Percentiles rank a stretch among this genome's conserved stretches.
Conservation (phyloP, 2,888 invertebrate species). For the Thecocarcelia acutangulata region DNA sequence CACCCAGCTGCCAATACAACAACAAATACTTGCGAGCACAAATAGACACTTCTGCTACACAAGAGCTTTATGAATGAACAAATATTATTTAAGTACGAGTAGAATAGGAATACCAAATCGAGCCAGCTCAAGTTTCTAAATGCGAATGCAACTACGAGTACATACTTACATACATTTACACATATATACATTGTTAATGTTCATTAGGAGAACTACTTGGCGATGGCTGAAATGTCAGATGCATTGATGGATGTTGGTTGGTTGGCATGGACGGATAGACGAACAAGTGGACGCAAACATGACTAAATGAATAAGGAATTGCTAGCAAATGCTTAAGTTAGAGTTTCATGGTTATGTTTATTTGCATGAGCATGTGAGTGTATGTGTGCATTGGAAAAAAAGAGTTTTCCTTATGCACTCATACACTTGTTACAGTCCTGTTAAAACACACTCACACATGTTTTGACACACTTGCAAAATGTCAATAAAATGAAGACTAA, state of each 20-base stretch:
- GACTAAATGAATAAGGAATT: constrained; percentile 31
- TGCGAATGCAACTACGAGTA: constrained; percentile 3
- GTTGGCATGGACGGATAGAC: neutral
- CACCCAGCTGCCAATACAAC: constrained; percentile 23
- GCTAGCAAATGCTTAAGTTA: constrained; percentile 23
- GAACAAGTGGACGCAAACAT: constrained; percentile 6
- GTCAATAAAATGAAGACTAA: constrained; percentile 53
- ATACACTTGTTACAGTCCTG: constrained; percentile 12
- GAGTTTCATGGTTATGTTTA: constrained; percentile 12
- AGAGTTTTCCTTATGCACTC: neutral
- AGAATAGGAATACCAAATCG: constrained; percentile 24
- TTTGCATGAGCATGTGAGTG: neutral
- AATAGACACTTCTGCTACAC: constrained; percentile 11
- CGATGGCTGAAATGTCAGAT: constrained; percentile 12
- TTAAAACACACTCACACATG: constrained; percentile 56
- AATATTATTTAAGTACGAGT: constrained; percentile 62
- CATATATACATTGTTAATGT: constrained; percentile 46
- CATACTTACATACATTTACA: neutral
- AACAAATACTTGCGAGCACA: constrained; percentile 3
- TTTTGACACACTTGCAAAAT: constrained; percentile 41
- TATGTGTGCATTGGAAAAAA: constrained; percentile 5
- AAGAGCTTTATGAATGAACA: constrained; percentile 58
- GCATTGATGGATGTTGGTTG: constrained; percentile 1
- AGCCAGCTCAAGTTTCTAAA: constrained; percentile 6
- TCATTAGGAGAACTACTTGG: constrained; percentile 40